Conservation (phyloP, 2,113 vertebrate genomes). For the Takifugu flavidus region DNA sequence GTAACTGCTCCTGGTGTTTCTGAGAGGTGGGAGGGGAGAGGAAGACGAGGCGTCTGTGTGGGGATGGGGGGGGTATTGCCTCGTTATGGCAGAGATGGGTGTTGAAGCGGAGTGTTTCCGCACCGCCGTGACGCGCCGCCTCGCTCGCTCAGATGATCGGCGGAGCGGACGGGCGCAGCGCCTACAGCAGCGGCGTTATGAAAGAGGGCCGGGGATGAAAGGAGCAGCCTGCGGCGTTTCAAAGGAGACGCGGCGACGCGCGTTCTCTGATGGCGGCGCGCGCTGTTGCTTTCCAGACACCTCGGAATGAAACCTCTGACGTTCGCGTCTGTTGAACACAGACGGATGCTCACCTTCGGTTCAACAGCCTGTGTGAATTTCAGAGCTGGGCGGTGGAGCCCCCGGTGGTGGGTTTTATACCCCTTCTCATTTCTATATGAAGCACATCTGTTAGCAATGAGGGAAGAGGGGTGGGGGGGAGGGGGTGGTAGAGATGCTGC, state of each 20-base stretch:
- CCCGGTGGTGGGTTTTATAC: background rate
- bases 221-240: slow-evolving; percentile 38
- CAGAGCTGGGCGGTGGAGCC: no score
- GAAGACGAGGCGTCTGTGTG: background rate
- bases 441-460: slow-evolving; percentile 13
- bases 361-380: background rate
- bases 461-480: slow-evolving; percentile 1
- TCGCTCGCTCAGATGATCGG: background rate
- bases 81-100: slow-evolving; percentile 16
- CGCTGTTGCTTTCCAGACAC: slow-evolving; percentile 38
- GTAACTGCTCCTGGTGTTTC: slow-evolving; percentile 43
- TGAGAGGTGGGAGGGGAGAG: slow-evolving; percentile 18
- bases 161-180: background rate
- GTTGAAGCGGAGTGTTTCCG: background rate
- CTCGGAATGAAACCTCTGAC: no score
- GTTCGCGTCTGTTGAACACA: no score
- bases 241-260: slow-evolving; percentile 39
- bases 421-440: background rate
- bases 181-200: slow-evolving; percentile 33
- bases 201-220: slow-evolving; percentile 39
- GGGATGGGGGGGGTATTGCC: slow-evolving; percentile 20
- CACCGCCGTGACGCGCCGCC: background rate
- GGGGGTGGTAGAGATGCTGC: slow-evolving; percentile 33
- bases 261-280: slow-evolving; percentile 18
- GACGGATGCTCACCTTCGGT: no score